Conservation (phyloP, 92 coral and sea anemone genomes). For the Umimayanthus chanpuru region DNA sequence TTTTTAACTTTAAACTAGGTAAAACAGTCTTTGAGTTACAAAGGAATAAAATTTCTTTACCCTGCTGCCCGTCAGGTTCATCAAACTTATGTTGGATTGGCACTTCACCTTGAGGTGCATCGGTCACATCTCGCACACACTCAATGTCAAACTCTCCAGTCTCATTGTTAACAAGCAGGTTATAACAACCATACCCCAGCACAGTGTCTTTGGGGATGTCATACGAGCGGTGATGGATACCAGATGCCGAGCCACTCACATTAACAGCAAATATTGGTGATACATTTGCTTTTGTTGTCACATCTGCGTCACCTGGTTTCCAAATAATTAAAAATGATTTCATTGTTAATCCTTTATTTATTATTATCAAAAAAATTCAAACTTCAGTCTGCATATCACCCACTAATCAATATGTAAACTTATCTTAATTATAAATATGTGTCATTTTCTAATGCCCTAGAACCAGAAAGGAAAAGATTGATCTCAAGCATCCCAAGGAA, state of each 20-base stretch:
- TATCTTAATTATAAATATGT: no score
- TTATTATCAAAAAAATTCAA: background rate
- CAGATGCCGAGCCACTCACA: conserved; percentile 66
- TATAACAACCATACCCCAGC: conserved; percentile 83
- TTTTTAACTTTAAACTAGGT: no score
- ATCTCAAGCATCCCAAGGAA: no score
- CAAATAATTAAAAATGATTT: background rate
- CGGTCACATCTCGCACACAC: conserved; percentile 66
- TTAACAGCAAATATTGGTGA: conserved; percentile 61
- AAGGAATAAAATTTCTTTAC: conserved; percentile 7
- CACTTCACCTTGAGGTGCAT: conserved; percentile 50
- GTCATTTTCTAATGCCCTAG: no score
- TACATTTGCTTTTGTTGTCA: conserved; percentile 42
- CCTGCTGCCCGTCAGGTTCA: conserved; percentile 76
- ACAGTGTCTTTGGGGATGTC: conserved; percentile 84
- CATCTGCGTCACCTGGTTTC: conserved; percentile 66
- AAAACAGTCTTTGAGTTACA: no score
- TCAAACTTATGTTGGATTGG: conserved; percentile 50
- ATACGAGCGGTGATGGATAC: conserved; percentile 78
- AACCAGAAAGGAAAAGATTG: no score
- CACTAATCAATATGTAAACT: no score
- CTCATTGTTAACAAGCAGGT: conserved; percentile 56
- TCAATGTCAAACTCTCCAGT: conserved; percentile 73
- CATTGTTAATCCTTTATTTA: background rate
- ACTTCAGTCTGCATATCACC: no score